Conservation (phyloP, 2,113 vertebrate genomes). For the Megaleporinus macrocephalus region DNA sequence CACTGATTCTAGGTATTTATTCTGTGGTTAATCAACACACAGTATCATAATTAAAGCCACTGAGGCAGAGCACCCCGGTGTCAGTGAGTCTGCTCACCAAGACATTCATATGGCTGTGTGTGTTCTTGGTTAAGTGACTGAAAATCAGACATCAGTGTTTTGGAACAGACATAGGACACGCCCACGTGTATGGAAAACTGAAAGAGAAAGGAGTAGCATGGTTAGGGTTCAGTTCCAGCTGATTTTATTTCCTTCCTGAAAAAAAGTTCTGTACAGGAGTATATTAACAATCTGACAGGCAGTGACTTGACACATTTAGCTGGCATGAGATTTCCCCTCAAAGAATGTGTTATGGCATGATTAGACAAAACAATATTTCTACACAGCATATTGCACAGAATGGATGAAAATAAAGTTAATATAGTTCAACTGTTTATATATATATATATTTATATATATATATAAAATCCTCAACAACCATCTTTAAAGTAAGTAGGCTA, state of each 20-base stretch:
- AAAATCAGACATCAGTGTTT: neutral
- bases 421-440: conserved; percentile 83
- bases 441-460: conserved; percentile 53
- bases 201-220: conserved; percentile 55
- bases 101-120: too few species aligned
- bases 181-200: conserved; percentile 15
- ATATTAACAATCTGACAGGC: conserved; percentile 99
- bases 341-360: conserved; percentile 87
- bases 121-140: too few species aligned
- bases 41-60: neutral
- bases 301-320: conserved; percentile 98
- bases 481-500: conserved; percentile 78
- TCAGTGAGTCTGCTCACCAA: too few species aligned
- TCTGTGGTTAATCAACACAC: neutral
- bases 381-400: conserved; percentile 99
- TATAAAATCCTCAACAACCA: conserved; percentile 91
- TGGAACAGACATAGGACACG: conserved; percentile 23
- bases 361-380: conserved; percentile 89
- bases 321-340: conserved; percentile 83
- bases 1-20: neutral
- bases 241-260: conserved; percentile 99
- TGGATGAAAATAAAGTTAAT: conserved; percentile 92
- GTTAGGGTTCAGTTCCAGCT: conserved; percentile 99
- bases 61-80: neutral
- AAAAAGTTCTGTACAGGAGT: conserved; percentile 97